Evolutionary conservation across 2,888 invertebrate genomes (phyloP).

Genomic region (Eulithis prunata): DNA sequence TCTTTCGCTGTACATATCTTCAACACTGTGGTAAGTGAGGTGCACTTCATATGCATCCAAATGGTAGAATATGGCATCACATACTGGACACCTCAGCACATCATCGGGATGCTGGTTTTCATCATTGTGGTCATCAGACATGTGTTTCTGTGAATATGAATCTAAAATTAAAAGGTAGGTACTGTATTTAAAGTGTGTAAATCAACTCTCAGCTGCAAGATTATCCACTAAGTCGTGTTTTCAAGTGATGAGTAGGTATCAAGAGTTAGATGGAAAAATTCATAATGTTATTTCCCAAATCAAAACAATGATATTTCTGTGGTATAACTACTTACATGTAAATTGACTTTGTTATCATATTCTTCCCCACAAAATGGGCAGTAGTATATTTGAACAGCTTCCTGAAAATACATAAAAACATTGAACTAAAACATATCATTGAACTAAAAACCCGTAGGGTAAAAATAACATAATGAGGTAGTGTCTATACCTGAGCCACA

Average conservation of each 20-base stretch:
- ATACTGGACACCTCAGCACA: constrained; percentile 86
- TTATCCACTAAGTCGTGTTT: too few species aligned
- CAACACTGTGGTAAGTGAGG: constrained; percentile 84
- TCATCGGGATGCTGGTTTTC: constrained; percentile 83
- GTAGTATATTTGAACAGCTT: constrained; percentile 69
- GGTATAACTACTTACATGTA: constrained; percentile 74
- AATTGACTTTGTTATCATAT: constrained; percentile 87
- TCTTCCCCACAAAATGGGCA: constrained; percentile 87
- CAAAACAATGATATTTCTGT: too few species aligned
- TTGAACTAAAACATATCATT: too few species aligned
- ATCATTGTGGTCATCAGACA: constrained; percentile 79
- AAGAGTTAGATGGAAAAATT: too few species aligned
- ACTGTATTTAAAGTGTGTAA: not conserved
- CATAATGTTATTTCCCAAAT: too few species aligned
- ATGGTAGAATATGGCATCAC: constrained; percentile 87
- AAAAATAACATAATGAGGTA: too few species aligned
- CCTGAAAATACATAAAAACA: constrained; percentile 54
- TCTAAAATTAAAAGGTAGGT: not conserved
- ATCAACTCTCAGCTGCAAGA: too few species aligned
- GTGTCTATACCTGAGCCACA: too few species aligned
- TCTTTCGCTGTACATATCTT: constrained; percentile 85
- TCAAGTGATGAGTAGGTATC: too few species aligned
- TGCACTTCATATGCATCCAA: constrained; percentile 87
- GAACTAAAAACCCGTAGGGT: too few species aligned
- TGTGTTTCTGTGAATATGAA: constrained; percentile 76